Percentiles rank a stretch among this genome's conserved stretches.
Conservation (phyloP, 30 jellyfish, hydroid and myxozoan genomes). For the Hydractinia echinata region DNA sequence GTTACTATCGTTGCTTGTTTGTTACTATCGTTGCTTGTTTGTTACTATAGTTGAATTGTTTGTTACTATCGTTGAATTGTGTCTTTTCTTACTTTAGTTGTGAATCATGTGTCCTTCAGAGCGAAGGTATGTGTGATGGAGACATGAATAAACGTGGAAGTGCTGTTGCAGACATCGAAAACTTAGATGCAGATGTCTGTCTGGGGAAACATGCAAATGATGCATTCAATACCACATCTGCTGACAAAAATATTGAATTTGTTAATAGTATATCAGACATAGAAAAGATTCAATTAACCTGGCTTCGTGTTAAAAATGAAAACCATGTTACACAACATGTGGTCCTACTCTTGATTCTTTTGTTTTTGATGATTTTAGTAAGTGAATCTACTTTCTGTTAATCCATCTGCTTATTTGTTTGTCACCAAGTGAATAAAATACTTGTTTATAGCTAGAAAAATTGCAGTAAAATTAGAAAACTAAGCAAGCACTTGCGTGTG, state of each 20-base stretch:
- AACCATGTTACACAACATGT: slow-evolving; percentile 74
- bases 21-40: too few relatives aligned
- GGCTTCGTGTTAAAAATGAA: slow-evolving; percentile 14
- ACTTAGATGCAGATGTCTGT: background rate
- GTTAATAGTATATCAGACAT: background rate
- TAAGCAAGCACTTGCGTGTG: too few relatives aligned
- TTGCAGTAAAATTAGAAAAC: too few relatives aligned
- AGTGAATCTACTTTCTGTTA: background rate
- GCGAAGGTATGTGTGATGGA: background rate
- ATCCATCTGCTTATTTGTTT: background rate
- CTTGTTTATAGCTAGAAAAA: too few relatives aligned
- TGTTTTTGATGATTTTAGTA: slow-evolving; percentile 53
- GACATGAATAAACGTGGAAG: background rate
- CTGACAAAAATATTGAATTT: background rate
- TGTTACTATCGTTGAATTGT: too few relatives aligned
- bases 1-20: too few relatives aligned
- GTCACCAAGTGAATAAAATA: too few relatives aligned
- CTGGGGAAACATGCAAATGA: background rate
- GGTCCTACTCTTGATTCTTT: slow-evolving; percentile 43
- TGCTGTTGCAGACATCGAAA: background rate
- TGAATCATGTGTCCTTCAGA: background rate
- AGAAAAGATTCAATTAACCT: background rate
- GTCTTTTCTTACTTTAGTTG: background rate
- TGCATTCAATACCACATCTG: background rate
- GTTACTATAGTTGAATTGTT: too few relatives aligned